Conservation (phyloP, 2,113 vertebrate species). For the Centrocercus urophasianus region DNA sequence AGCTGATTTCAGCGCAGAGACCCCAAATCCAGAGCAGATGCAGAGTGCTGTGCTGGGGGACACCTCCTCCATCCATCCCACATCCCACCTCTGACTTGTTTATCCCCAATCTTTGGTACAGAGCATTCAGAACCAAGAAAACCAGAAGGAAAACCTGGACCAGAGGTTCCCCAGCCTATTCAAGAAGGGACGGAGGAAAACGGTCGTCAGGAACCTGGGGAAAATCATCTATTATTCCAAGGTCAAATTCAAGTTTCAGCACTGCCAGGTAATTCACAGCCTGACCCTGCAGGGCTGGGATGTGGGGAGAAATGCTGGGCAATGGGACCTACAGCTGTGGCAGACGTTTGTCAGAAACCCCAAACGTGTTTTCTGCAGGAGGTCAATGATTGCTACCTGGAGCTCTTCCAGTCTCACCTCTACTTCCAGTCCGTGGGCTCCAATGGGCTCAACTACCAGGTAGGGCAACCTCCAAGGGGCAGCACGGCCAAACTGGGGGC, state of each 20-base stretch:
- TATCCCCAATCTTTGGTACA: background rate
- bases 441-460: slow-evolving; percentile 90
- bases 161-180: slow-evolving; percentile 80
- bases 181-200: slow-evolving; percentile 75
- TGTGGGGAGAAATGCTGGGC: background rate
- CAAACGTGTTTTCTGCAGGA: slow-evolving; percentile 77
- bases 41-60: background rate
- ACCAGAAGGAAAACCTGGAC: slow-evolving; percentile 84
- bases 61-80: background rate
- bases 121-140: slow-evolving; percentile 66
- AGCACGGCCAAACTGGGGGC: accelerated
- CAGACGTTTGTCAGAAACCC: background rate
- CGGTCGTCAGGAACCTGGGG: slow-evolving; percentile 86
- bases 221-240: slow-evolving; percentile 93
- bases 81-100: background rate
- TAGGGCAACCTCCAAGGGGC: slow-evolving; percentile 43
- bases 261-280: slow-evolving; percentile 86
- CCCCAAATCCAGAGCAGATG: background rate
- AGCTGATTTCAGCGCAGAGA: background rate
- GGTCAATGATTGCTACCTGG: slow-evolving; percentile 91
- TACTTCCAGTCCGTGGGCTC: slow-evolving; percentile 91
- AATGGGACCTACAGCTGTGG: background rate
- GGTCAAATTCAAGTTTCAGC: slow-evolving; percentile 90
- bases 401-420: slow-evolving; percentile 92
- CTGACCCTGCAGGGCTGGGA: background rate